phyloP scores from a whole-genome alignment of 2,113 vertebrate species.

The Polypterus senegalus region DNA sequence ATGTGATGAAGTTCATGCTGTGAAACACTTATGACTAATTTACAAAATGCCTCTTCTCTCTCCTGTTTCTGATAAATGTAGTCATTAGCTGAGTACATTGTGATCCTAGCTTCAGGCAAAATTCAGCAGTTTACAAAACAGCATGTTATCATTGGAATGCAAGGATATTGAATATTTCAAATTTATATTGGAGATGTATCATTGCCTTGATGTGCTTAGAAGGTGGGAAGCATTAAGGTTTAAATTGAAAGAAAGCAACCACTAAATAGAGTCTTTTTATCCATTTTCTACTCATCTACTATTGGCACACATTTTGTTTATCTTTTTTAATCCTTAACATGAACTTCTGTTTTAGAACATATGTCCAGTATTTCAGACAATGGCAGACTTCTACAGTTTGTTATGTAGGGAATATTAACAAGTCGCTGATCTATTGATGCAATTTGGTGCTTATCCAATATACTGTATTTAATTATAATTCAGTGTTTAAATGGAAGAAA shows the following conservation, averaged over 20 bases:
- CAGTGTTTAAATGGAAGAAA: no score
- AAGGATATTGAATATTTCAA: slow-evolving; percentile 17
- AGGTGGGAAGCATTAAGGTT: slow-evolving; percentile 4
- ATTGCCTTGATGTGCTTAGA: slow-evolving; percentile 12
- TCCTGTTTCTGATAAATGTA: slow-evolving; percentile 32
- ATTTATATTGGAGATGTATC: slow-evolving; percentile 10
- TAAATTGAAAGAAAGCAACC: slow-evolving; percentile 9
- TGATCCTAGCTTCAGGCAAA: slow-evolving; percentile 27
- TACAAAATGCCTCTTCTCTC: slow-evolving; percentile 17
- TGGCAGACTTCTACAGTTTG: no score
- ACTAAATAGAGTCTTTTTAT: slow-evolving; percentile 11
- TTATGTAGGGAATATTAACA: no score
- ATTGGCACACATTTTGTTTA: no score
- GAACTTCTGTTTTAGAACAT: no score
- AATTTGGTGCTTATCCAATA: no score
- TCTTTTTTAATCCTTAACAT: no score
- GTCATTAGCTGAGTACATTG: slow-evolving; percentile 31
- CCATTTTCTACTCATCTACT: no score
- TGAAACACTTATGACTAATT: slow-evolving; percentile 32
- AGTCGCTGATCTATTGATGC: no score
- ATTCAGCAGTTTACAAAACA: slow-evolving; percentile 27
- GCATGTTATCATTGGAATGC: slow-evolving; percentile 28
- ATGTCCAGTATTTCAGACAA: no score
- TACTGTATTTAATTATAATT: no score
- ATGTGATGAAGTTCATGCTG: slow-evolving; percentile 28